Conservation (phyloP, 2,888 invertebrate species). For the Thecophora atra region DNA sequence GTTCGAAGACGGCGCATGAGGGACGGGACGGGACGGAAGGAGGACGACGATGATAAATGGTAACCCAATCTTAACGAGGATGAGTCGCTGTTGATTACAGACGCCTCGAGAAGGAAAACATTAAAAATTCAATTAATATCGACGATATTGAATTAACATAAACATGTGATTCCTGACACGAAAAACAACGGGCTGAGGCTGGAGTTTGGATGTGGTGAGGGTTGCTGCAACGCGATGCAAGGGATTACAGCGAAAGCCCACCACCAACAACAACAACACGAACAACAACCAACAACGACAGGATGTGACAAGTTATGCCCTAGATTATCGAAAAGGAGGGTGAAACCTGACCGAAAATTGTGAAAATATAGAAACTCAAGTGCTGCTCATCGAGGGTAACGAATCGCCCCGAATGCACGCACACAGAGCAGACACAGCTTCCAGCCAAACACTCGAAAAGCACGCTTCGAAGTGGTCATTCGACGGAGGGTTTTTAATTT, state of each 20-base stretch:
- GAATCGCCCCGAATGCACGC: not conserved
- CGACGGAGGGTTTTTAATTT: constrained; percentile 29
- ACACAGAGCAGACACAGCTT: not conserved
- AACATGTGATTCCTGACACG: not conserved
- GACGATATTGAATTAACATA: constrained; percentile 18
- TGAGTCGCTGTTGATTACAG: not conserved
- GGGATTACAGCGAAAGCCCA: constrained; percentile 15
- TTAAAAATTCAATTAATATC: constrained; percentile 37
- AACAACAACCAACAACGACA: constrained; percentile 13
- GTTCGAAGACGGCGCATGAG: no score
- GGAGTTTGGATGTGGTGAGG: not conserved
- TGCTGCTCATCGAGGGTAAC: constrained; percentile 2
- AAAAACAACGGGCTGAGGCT: not conserved
- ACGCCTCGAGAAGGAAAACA: not conserved
- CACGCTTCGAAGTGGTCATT: constrained; percentile 24
- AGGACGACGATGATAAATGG: not conserved
- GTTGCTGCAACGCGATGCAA: constrained; percentile 3
- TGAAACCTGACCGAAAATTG: constrained; percentile 29
- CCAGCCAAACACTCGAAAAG: constrained; percentile 19
- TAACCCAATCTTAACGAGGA: no score
- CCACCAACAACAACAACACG: constrained; percentile 9
- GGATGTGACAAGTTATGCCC: constrained; percentile 25
- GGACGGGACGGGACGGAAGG: no score
- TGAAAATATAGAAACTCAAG: not conserved
- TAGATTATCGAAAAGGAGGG: constrained; percentile 14